These are phyloP conservation scores for Oryzias dopingdopingensis DNA, from an alignment of 2,797 vertebrate genomes.

Conservation along the genomic window DNA sequence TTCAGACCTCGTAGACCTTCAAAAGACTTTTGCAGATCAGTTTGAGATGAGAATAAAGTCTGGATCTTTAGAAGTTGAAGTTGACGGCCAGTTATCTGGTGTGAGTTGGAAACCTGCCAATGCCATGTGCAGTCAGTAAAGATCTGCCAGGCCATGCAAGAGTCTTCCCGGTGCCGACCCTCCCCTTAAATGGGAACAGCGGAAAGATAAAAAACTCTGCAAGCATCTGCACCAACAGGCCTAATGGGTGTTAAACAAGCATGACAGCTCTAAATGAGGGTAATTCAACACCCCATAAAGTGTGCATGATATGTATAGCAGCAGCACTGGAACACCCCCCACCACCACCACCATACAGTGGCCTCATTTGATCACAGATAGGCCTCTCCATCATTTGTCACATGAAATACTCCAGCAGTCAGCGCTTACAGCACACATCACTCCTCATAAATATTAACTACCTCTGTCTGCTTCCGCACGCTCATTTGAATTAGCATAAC, in stretches of 20 bases:
- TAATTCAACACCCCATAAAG: constrained; percentile 54
- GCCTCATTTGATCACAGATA: constrained; percentile 58
- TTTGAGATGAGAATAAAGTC: no score
- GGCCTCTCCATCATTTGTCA: constrained; percentile 67
- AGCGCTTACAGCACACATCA: constrained; percentile 48
- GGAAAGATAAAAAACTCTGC: background rate
- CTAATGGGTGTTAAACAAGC: constrained; percentile 52
- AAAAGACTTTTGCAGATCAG: no score
- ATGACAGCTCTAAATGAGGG: constrained; percentile 49
- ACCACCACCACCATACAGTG: constrained; percentile 10
- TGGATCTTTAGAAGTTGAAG: no score
- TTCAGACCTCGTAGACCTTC: no score
- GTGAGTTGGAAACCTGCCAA: no score
- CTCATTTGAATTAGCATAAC: constrained; percentile 72
- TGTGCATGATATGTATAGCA: constrained; percentile 36
- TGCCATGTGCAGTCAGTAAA: no score
- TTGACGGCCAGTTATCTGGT: no score
- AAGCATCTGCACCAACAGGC: constrained; percentile 2
- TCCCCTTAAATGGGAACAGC: constrained; percentile 1
- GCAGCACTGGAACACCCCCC: constrained; percentile 32
- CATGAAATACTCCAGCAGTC: constrained; percentile 58
- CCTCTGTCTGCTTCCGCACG: constrained; percentile 53
- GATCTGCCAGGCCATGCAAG: no score
- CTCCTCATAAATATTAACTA: constrained; percentile 71
- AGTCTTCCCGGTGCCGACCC: no score